Percentiles rank a stretch among this genome's conserved stretches.
Evolutionary conservation across 2,888 invertebrate species (phyloP).

Genomic region (Tricholauxania praeusta): DNA sequence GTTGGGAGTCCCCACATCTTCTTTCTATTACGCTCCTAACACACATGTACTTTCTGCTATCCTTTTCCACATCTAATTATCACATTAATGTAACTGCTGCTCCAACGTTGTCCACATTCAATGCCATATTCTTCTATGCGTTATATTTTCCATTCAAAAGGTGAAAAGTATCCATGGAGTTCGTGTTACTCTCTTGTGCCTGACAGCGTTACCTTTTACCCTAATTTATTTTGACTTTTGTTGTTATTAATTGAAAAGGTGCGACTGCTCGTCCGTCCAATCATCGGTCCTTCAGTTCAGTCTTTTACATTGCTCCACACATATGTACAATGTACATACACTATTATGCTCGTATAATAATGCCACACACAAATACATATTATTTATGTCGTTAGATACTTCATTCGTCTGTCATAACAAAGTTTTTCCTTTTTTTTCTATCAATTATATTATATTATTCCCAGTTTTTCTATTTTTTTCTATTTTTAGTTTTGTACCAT

Average conservation of each 20-base stretch:
- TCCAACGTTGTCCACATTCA: too few species aligned
- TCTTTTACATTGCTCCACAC: constrained; percentile 1
- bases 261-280: neutral
- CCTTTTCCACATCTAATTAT: constrained; percentile 18
- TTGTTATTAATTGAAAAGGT: constrained; percentile 27
- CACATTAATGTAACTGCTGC: neutral
- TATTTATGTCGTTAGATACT: constrained; percentile 17
- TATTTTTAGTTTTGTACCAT: neutral
- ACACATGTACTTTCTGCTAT: too few species aligned
- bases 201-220: neutral
- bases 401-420: constrained; percentile 26
- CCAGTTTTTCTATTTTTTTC: neutral
- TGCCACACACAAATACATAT: neutral
- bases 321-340: neutral
- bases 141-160: too few species aligned
- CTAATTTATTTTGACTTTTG: constrained; percentile 28
- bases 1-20: too few species aligned
- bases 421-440: neutral
- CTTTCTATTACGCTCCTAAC: too few species aligned
- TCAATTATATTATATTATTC: neutral
- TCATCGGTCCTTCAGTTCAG: neutral
- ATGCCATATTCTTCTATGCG: too few species aligned
- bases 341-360: too few species aligned
- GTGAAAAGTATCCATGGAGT: neutral
- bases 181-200: neutral